A percentile compares a stretch with the other conserved stretches of the same genome.
phyloP scores from a whole-genome alignment of 2,113 vertebrate species.

The Mugil cephalus region DNA sequence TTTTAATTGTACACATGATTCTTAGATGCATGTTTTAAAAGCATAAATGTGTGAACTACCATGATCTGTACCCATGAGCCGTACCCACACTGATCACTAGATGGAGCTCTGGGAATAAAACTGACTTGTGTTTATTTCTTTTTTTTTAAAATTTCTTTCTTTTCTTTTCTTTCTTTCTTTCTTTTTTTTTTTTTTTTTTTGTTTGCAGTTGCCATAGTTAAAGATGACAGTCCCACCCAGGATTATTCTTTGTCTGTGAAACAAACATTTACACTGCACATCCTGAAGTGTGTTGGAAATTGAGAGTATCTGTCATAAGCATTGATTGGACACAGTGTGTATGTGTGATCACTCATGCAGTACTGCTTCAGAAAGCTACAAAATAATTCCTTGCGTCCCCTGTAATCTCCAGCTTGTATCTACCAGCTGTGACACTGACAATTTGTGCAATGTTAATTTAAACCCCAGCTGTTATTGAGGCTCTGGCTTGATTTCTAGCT shows the following conservation, averaged over 20 bases:
- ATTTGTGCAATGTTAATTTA: constrained; percentile 80
- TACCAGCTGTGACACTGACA: constrained; percentile 60
- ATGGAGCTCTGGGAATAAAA: constrained; percentile 5
- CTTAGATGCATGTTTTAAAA: neutral
- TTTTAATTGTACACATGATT: neutral
- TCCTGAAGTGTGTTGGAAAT: constrained; percentile 19
- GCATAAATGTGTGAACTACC: constrained; percentile 14
- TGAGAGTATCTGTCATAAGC: constrained; percentile 27
- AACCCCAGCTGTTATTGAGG: constrained; percentile 70
- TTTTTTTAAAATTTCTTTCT: too few species aligned
- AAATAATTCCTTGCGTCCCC: constrained; percentile 22
- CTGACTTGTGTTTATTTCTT: too few species aligned
- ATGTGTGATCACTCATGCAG: constrained; percentile 28
- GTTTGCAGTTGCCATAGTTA: too few species aligned
- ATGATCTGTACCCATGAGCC: neutral
- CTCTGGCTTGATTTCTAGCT: constrained; percentile 76
- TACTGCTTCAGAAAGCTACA: constrained; percentile 41
- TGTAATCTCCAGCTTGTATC: constrained; percentile 65
- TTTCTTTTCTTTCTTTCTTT: too few species aligned
- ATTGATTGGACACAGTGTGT: constrained; percentile 28
- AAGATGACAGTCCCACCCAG: neutral
- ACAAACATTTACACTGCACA: constrained; percentile 27
- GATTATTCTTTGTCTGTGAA: constrained; percentile 47
- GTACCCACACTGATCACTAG: neutral
- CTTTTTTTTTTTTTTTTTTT: too few species aligned